These are phyloP conservation scores for Alloscopus bannaensis DNA, from an alignment of 2,888 invertebrate species.

Conservation along the genomic window DNA sequence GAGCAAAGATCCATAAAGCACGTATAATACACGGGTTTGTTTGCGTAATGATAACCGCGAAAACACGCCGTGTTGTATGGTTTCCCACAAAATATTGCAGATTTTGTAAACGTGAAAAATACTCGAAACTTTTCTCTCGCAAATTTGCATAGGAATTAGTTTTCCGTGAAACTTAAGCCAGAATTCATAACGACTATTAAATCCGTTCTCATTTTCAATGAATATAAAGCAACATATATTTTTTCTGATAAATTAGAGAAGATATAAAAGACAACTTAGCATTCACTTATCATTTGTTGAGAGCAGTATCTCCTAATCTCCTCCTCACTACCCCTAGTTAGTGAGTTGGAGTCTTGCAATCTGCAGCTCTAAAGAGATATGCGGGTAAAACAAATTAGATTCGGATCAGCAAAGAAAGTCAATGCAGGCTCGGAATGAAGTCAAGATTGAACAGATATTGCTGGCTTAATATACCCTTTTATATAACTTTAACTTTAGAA, in stretches of 20 bases:
- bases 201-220: not conserved
- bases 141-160: not conserved
- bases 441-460: constrained; percentile 17
- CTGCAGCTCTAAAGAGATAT: not conserved
- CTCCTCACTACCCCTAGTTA: not conserved
- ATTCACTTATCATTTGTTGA: not conserved
- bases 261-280: not conserved
- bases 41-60: too few species aligned
- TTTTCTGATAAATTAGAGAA: not conserved
- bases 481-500: not conserved
- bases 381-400: constrained; percentile 4
- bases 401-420: not conserved
- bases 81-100: too few species aligned
- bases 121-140: not conserved
- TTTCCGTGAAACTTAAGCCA: not conserved
- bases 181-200: not conserved
- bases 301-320: not conserved
- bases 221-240: not conserved
- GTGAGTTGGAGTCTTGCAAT: not conserved
- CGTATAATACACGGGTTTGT: too few species aligned
- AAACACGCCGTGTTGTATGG: too few species aligned
- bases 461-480: not conserved
- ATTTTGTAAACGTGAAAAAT: too few species aligned
- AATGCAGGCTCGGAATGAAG: not conserved
- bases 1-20: not conserved